A percentile compares a stretch with the other conserved stretches of the same genome.
These are phyloP conservation scores for Cacatua alba DNA, from an alignment of 2,113 vertebrate species.

Conservation along the genomic window DNA sequence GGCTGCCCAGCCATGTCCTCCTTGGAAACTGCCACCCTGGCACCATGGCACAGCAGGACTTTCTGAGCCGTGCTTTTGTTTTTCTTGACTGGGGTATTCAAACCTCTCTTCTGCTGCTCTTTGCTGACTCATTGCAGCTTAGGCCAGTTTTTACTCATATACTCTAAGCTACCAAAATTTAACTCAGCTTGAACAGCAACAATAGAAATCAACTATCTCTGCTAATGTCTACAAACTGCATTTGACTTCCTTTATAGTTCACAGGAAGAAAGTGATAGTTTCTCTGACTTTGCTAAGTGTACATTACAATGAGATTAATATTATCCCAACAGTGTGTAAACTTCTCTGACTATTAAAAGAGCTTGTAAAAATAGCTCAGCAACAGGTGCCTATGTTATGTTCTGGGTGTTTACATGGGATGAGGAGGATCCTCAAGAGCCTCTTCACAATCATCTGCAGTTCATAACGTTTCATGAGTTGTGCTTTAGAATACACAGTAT, in stretches of 20 bases:
- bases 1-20: rapidly evolving
- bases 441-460: neutral
- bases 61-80: neutral
- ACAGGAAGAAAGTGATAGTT: neutral
- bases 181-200: neutral
- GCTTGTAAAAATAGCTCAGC: neutral
- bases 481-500: neutral
- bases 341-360: neutral
- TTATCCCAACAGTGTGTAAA: neutral
- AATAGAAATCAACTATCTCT: neutral
- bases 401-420: neutral
- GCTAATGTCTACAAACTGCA: neutral
- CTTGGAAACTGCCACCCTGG: neutral
- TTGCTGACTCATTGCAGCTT: neutral
- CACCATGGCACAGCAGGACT: rapidly evolving
- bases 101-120: neutral
- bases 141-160: neutral
- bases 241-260: neutral
- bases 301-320: neutral
- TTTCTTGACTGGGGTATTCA: neutral
- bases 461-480: neutral
- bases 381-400: neutral
- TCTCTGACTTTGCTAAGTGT: neutral
- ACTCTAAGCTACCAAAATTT: neutral
- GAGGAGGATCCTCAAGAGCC: neutral